phyloP scores from a whole-genome alignment of 2,888 invertebrate species.

The Amblyjoppa fuscipennis region DNA sequence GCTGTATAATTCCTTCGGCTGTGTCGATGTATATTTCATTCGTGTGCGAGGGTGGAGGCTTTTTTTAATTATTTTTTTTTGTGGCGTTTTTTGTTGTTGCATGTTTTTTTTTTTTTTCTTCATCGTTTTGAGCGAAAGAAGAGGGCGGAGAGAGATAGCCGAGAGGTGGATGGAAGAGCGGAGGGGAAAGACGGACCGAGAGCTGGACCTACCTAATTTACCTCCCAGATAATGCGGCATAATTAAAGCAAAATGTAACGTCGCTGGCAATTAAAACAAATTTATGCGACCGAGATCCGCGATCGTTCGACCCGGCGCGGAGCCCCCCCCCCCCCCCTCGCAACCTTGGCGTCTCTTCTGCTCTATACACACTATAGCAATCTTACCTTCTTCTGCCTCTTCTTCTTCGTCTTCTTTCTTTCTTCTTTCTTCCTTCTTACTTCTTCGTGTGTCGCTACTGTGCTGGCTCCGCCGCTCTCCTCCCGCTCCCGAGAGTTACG shows the following conservation, averaged over 20 bases:
- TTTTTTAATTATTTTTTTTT: slow-evolving; percentile 21
- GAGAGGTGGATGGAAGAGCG: slow-evolving; percentile 52
- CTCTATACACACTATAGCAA: slow-evolving; percentile 59
- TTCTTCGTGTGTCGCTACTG: slow-evolving; percentile 50
- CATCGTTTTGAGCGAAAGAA: slow-evolving; percentile 59
- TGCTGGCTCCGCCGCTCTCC: slow-evolving; percentile 24
- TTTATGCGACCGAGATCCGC: slow-evolving; percentile 85
- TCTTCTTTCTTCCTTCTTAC: slow-evolving; percentile 45
- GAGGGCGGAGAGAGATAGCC: slow-evolving; percentile 55
- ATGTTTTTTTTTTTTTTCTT: slow-evolving; percentile 14
- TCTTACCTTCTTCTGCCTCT: slow-evolving; percentile 47
- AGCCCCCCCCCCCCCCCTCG: slow-evolving; percentile 70
- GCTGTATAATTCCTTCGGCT: slow-evolving; percentile 37
- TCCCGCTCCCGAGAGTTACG: slow-evolving; percentile 62
- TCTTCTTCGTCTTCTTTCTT: slow-evolving; percentile 33
- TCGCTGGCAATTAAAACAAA: slow-evolving; percentile 86
- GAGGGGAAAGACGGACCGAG: slow-evolving; percentile 78
- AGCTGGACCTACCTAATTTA: slow-evolving; percentile 85
- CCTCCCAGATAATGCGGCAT: slow-evolving; percentile 86
- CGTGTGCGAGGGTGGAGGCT: slow-evolving; percentile 30
- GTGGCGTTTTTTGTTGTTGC: too few species aligned
- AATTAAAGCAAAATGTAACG: slow-evolving; percentile 86
- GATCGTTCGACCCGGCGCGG: slow-evolving; percentile 82
- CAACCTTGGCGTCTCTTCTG: slow-evolving; percentile 69
- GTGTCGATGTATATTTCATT: slow-evolving; percentile 38